Conservation (phyloP, 2,888 invertebrate species). For the Nasonovia ribisnigri region DNA sequence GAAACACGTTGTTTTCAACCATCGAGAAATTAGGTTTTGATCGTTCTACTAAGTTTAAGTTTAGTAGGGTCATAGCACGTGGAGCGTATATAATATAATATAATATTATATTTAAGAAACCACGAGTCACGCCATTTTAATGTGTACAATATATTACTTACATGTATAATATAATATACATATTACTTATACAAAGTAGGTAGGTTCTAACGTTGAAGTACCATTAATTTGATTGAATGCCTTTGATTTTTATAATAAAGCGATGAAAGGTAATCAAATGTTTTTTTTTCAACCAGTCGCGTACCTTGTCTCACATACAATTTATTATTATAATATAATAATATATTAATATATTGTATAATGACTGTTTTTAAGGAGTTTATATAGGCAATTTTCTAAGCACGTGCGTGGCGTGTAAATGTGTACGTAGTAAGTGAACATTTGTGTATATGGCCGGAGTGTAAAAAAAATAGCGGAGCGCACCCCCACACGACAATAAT, state of each 20-base stretch:
- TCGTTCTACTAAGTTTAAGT: background rate
- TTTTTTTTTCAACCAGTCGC: background rate
- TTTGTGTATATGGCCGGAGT: background rate
- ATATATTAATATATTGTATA: background rate
- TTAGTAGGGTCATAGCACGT: background rate
- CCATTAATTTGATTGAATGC: background rate
- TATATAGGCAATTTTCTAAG: background rate
- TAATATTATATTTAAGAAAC: background rate
- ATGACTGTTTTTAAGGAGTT: background rate
- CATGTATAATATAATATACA: background rate
- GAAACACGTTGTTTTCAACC: background rate
- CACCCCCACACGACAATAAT: background rate
- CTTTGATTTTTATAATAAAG: background rate
- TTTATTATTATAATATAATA: background rate
- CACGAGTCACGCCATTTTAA: background rate
- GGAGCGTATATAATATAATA: background rate
- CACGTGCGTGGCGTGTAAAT: background rate
- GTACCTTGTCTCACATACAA: background rate
- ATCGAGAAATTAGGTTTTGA: slow-evolving; percentile 9
- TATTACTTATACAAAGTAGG: slow-evolving; percentile 1
- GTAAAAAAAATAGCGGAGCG: background rate
- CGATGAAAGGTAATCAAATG: background rate
- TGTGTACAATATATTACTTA: background rate
- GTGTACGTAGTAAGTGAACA: background rate
- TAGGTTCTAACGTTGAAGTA: background rate